Base-by-base conservation (phyloP, 1,140 invertebrate species). In the Chlorops oryzae region DNA sequence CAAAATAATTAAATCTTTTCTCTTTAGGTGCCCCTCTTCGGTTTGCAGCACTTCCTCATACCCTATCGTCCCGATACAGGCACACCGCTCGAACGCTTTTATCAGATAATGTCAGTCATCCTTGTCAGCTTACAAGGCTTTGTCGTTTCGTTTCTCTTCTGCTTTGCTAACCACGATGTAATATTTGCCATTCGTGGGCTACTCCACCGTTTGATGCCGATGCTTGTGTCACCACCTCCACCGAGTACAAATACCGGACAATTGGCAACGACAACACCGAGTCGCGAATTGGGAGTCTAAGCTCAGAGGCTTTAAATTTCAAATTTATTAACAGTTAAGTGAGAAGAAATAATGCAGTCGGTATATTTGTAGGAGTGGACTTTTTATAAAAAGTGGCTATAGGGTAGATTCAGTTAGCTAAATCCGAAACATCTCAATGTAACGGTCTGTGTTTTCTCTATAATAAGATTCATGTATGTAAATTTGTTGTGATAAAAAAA, bases 101-200 rank as follows among this genome's bases (percentile, higher is more conserved):
- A 93, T 61, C 82, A 89, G 52, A 78, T 90, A 37, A 63, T 85
- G 13, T 85, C 87, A 0, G 87, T 90, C 3, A 66, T 92, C 7
- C 79, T 88, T 1, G 81, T 85, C 15, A 91, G 90, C 23, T 81
- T 90, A 51, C 92, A 94, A 86, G 91, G 91, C 44, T 77, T 91
- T 10, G 87, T 86, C 52, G 87, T 94, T 0, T 83, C 90, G 0
- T 78, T 89, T 21, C 75, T 95, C 3, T 92, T 93, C 68, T 95
- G 91, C 65, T 94, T 93, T 74, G 88, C 86, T 60, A 94, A 95
- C 69, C 87, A 90, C 55, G 90, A 93, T 77, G 91, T 94, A 12
- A 68, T 74, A 39, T 69, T 73, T 15, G 74, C 75, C 9, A 61
- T 76, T 5, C 67, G 72, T 23, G 67, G 60, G n/a, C 61, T 73